Conservation (phyloP, 2,888 invertebrate species). For the Ceriagrion tenellum region DNA sequence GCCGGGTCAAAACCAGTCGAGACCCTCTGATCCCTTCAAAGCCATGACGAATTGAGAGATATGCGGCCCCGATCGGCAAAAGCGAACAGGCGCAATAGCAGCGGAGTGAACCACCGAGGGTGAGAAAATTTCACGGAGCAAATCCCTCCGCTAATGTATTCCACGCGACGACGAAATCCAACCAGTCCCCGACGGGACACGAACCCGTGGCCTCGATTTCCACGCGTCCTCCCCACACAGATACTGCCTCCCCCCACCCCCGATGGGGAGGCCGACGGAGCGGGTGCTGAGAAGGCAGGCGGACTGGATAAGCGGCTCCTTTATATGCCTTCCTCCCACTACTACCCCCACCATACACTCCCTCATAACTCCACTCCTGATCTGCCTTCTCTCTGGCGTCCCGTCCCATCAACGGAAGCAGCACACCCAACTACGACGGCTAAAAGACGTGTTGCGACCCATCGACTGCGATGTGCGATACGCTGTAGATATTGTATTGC, state of each 20-base stretch:
- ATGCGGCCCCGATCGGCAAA: not conserved
- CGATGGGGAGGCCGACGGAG: not conserved
- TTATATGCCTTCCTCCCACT: not conserved
- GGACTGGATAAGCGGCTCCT: slow-evolving; percentile 19
- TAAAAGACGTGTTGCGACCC: not conserved
- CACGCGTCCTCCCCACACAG: not conserved
- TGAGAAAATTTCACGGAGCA: not conserved
- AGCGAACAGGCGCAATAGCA: not conserved
- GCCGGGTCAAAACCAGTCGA: not conserved
- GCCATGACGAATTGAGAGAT: not conserved
- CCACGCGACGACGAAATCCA: not conserved
- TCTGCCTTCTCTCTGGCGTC: not conserved
- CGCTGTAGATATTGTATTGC: too few relatives aligned
- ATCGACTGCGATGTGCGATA: not conserved
- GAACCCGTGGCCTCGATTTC: slow-evolving; percentile 31
- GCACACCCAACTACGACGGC: not conserved
- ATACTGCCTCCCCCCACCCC: not conserved
- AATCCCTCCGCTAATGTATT: not conserved
- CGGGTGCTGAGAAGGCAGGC: not conserved
- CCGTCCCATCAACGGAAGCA: not conserved
- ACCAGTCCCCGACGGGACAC: slow-evolving; percentile 16
- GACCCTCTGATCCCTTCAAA: not conserved
- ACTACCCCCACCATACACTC: not conserved
- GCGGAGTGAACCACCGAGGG: not conserved
- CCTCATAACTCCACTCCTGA: not conserved